Evolutionary conservation across 2,888 invertebrate species (phyloP).

Genomic region (Apantesis nais): DNA sequence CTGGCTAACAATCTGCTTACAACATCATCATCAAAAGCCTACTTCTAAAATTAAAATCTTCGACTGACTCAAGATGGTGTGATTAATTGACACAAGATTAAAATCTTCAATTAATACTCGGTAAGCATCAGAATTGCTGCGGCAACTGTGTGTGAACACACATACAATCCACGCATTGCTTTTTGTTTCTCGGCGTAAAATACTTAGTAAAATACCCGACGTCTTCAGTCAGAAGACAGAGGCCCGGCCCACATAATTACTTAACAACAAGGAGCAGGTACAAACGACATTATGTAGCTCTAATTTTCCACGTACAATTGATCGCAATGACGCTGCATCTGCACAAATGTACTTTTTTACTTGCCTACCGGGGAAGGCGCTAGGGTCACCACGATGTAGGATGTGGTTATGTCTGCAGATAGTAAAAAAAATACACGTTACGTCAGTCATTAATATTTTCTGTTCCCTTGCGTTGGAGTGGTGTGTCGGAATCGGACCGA

Average conservation of each 20-base stretch:
- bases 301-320: conserved; percentile 14
- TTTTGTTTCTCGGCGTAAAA: too few relatives aligned
- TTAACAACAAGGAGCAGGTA: conserved; percentile 7
- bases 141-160: too few relatives aligned
- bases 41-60: background rate
- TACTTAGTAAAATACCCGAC: too few relatives aligned
- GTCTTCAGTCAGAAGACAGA: conserved; percentile 2
- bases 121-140: background rate
- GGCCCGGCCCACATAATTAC: conserved; percentile 1
- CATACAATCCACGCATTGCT: too few relatives aligned
- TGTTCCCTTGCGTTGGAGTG: background rate
- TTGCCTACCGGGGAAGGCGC: background rate
- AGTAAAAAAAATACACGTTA: background rate
- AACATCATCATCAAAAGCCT: background rate
- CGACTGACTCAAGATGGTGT: background rate
- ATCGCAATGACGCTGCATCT: conserved; percentile 13
- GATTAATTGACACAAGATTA: too few relatives aligned
- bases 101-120: too few relatives aligned
- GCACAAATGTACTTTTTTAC: conserved; percentile 14
- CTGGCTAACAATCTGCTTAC: background rate
- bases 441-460: background rate
- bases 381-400: background rate
- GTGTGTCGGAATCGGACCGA: too few relatives aligned
- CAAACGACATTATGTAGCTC: conserved; percentile 2
- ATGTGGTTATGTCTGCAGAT: background rate